Evolutionary conservation across 2,113 vertebrate genomes (phyloP), one percentile per base, ranked within the genome.

Genomic region (Melanostigma gelatinosum): DNA sequence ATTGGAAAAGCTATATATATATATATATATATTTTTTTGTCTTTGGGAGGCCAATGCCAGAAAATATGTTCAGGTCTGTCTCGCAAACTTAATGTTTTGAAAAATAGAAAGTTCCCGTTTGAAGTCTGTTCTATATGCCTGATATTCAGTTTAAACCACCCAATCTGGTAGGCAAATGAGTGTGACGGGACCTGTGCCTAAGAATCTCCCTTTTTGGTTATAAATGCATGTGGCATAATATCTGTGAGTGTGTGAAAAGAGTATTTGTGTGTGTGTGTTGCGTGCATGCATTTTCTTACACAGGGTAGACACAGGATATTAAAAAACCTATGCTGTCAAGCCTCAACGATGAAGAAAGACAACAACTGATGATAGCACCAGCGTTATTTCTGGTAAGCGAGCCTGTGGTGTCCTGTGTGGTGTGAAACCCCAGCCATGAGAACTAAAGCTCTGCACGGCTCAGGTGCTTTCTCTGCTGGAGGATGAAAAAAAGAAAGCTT

Each of bases 371-470:
- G 86, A 84, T 66, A 87, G 79, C 73, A 54, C 68, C 36, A 48
- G 74, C 85, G 38, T 88, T 91, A 91, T 85, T 94, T 94, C 92
- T 93, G 92, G 92, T 94, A 94, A 94, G 85, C n/a, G 13, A 54
- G 84, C 48, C 74, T 70, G 72, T 71, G 71, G 79, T 72, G 85
- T 86, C 85, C 74, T 87, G 77, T 77, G 81, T 84, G 83, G 83
- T 90, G 88, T 91, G 88, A 93, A 88, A 91, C 91, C 86, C 75
- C 88, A 89, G 72, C 48, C 72, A 55, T 86, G 77, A 75, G 82
- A 91, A 87, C 72, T 72, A 72, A 75, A 90, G 72, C 40, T 52
- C 55, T 80, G 64, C 76, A 79, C 11, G 3, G 38, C 80, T 88
- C 84, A 85, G 88, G 88, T 90, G 82, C 48, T 85, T 86, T 89